These are phyloP conservation scores for Charina bottae DNA, from an alignment of 2,113 vertebrate genomes.

Conservation along the genomic window DNA sequence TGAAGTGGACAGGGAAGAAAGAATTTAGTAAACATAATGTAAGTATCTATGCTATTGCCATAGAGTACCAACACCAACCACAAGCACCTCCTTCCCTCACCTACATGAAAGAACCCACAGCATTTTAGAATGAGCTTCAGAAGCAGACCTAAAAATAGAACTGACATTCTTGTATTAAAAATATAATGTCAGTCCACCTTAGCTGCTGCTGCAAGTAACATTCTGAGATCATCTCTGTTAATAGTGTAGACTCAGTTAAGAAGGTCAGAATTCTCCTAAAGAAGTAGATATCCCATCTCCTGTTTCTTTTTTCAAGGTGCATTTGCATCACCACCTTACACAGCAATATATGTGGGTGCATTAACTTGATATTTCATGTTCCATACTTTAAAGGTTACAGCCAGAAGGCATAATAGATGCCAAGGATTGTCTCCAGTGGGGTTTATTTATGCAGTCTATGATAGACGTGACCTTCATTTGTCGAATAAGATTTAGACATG, in stretches of 20 bases:
- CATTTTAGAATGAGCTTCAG: not conserved
- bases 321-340: not conserved
- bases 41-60: not conserved
- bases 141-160: constrained; percentile 8
- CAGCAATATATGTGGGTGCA: not conserved
- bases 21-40: not conserved
- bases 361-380: not conserved
- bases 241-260: not conserved
- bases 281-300: not conserved
- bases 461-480: constrained; percentile 42
- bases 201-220: not conserved
- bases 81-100: not conserved
- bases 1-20: not conserved
- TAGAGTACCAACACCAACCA: not conserved
- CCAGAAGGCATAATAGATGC: not conserved
- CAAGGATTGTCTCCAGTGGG: constrained; percentile 1
- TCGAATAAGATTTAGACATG: constrained; percentile 26
- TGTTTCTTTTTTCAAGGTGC: not conserved
- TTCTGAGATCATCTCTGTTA: not conserved
- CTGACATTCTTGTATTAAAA: not conserved
- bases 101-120: not conserved
- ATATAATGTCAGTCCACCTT: not conserved
- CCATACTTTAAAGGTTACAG: not conserved
- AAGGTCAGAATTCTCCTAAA: not conserved
- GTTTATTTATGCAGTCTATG: constrained; percentile 16